These are phyloP conservation scores for Toxotes jaculatrix DNA, from an alignment of 2,113 vertebrate species.

Conservation along the genomic window DNA sequence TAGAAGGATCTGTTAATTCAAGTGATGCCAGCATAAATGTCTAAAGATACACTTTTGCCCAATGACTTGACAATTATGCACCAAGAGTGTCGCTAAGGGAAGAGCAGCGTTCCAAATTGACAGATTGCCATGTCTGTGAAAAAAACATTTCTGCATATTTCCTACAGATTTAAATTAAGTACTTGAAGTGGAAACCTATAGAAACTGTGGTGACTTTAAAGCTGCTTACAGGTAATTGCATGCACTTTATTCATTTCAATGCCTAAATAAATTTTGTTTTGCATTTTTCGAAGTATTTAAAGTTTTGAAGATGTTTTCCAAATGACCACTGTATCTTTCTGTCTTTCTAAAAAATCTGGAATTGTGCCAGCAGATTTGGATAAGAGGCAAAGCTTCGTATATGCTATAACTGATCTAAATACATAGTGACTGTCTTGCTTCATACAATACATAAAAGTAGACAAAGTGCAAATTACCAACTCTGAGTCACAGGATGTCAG, in stretches of 20 bases:
- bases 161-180: not conserved
- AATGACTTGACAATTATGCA: not conserved
- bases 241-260: not conserved
- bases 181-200: no score
- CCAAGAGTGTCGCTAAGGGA: not conserved
- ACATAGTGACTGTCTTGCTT: not conserved
- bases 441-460: not conserved
- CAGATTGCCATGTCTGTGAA: not conserved
- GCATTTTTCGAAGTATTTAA: not conserved
- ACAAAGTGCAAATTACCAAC: not conserved
- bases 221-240: not conserved
- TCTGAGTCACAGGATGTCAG: not conserved
- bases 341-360: not conserved
- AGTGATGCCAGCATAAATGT: not conserved
- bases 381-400: not conserved
- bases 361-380: not conserved
- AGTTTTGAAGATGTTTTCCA: not conserved
- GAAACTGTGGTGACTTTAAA: no score
- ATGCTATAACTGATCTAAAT: not conserved
- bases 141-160: not conserved
- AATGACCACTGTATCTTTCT: not conserved
- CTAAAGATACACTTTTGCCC: no score
- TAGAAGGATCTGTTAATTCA: not conserved
- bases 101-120: not conserved
- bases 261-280: not conserved